Evolutionary conservation across 2,113 vertebrate species (phyloP), one percentile per base, ranked within the genome.

Genomic region (Apodemus sylvaticus): DNA sequence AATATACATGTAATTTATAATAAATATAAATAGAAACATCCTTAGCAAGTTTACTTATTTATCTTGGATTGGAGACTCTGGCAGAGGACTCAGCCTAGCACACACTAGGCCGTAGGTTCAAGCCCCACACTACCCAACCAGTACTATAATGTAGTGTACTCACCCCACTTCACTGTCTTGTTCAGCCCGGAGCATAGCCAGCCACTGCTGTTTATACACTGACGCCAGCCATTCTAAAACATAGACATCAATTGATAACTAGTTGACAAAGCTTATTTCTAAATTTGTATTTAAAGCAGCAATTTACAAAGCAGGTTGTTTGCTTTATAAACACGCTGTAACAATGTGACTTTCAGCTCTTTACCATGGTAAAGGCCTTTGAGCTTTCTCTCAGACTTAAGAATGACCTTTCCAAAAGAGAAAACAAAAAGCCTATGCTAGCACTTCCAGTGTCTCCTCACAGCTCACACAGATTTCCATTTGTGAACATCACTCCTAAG

Each of bases 131-230:
- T 14, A 16, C 11, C 91, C 39, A 24, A 91, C 83, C 29, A 95
- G 92, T 64, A 1, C 7, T 20, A 74, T 48, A 6, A 90, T 79
- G 20, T 51, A 55, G 78, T 45, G 97, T 95, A 98, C 99, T 99
- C 97, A 99, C 99, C 99, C 99, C 31, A 98, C 98, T 97, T 99
- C 99, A 94, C 99, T 99, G 97, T 99, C 99, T 96, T 99, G 99
- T 97, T 99, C 99, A 96, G 99, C 99, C 89, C 99, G 98, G 45
- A 99, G 99, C 99, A 99, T 99, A 51, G 99, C 98, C 97, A 99
- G 99, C 99, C 99, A 99, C 98, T 99, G 99, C 97, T 99, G 99
- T 97, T 99, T 99, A 98, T 99, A 99, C 94, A 99, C 98, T 1
- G 98, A 98, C 34, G 98, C 99, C n/a, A 99, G 98, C 99, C 99